phyloP scores from a whole-genome alignment of 2,113 vertebrate species.

The Narcine bancroftii region DNA sequence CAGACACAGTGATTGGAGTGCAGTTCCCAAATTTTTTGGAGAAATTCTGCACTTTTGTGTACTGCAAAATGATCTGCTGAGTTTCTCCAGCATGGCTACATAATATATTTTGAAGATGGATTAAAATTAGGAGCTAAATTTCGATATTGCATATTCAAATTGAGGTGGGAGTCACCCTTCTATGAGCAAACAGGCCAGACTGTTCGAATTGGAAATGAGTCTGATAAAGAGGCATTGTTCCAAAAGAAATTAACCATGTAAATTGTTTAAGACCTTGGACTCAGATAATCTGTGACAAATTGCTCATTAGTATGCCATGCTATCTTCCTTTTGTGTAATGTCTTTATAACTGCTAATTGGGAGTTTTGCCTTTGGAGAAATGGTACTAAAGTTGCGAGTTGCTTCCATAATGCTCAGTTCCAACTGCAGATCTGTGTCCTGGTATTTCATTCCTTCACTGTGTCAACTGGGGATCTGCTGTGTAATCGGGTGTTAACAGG shows the following conservation, averaged over 20 bases:
- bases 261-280: constrained; percentile 18
- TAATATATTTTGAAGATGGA: background rate
- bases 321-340: background rate
- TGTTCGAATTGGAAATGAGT: background rate
- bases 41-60: background rate
- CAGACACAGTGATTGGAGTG: no score
- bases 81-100: no score
- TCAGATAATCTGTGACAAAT: constrained; percentile 20
- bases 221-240: background rate
- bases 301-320: background rate
- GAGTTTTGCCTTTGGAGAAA: constrained; percentile 2
- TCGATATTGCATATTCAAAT: background rate
- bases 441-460: background rate
- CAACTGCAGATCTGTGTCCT: background rate
- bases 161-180: background rate
- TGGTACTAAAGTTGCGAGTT: background rate
- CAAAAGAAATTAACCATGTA: constrained; percentile 28
- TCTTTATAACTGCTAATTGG: constrained; percentile 4
- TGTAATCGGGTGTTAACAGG: background rate
- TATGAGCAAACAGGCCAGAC: background rate
- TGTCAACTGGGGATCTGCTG: background rate
- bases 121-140: background rate
- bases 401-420: background rate
- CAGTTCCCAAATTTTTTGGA: no score
- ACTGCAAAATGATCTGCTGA: background rate